Evolutionary conservation across 2,113 vertebrate genomes (phyloP).

Genomic region (Ellobius talpinus): DNA sequence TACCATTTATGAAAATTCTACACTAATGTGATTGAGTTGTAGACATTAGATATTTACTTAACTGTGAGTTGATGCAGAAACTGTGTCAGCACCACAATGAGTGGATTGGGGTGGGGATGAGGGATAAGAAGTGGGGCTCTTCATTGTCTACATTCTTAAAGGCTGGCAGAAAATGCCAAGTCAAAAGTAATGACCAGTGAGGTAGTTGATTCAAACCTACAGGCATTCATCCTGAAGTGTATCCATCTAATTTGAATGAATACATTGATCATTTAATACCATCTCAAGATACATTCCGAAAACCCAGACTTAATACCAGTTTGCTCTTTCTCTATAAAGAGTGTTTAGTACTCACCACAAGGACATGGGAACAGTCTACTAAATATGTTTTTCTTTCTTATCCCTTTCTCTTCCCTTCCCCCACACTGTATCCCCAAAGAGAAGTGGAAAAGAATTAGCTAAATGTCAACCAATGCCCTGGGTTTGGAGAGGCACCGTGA

Average conservation of each 20-base stretch:
- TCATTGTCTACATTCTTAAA: not conserved
- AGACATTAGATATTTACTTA: not conserved
- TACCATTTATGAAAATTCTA: not conserved
- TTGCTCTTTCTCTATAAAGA: not conserved
- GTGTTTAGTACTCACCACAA: not conserved
- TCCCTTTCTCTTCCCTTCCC: not conserved
- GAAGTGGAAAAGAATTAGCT: not conserved
- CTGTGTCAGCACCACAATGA: not conserved
- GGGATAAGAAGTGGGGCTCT: not conserved
- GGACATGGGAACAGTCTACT: not conserved
- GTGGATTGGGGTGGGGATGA: no score
- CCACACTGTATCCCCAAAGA: not conserved
- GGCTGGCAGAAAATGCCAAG: not conserved
- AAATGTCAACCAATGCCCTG: no score
- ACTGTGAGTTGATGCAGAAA: not conserved
- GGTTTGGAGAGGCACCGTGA: no score
- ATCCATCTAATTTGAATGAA: not conserved
- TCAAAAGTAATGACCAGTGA: not conserved
- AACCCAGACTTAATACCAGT: not conserved
- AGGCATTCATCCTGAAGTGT: not conserved
- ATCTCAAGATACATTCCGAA: conserved; percentile 23
- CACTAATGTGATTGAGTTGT: not conserved
- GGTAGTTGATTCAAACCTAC: not conserved
- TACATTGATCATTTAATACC: not conserved
- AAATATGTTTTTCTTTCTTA: not conserved